Base-by-base conservation (phyloP, 1,140 invertebrate genomes). In the Drosophila baimaii region DNA sequence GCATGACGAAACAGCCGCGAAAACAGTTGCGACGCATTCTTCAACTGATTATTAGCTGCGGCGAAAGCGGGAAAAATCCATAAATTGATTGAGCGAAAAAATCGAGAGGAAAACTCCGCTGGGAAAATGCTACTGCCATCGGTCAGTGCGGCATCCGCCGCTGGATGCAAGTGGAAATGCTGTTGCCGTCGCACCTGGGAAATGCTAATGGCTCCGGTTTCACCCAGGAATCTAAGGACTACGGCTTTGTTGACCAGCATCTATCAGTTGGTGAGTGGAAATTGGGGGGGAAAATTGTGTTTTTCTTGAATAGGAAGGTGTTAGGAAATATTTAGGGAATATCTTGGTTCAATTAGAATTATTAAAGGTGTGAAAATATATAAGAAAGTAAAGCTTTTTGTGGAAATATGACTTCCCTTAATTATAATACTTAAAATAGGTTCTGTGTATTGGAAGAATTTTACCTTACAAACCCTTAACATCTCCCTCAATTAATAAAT, bases 191-290 rank as follows among this genome's bases (percentile, higher is more conserved):
- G 66, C 29, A 52, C 79, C 25, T 85, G 86, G 79, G 77, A 91
- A 5, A 71, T 77, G 47, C 7, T 90, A 2, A 82, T 92, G 77
- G 71, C 91, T 9, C 91, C 91, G 1, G 57, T 91, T 39, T 76
- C 90, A 4, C 91, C 91, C 21, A 90, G 77, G 35, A 91, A 92
- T 43, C 69, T 92, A 25, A 79, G 91, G 15, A 77, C 91, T 31
- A 91, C 91, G 3, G 91, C 91, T 0, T 47, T 92, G 25, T 49
- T 92, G 9, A 91, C 86, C 21, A 89, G 84, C 58, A 91, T 92
- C 46, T 92, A 91, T 54, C 88, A 92, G 52, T 39, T 92, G 84
- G 91, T 92, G 59, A 92, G 91, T 89, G 17, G 0, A 15, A 54
- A 54, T 9, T 21, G 7, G 10, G 10, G 12, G 19, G 2, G 35